Evolutionary conservation across 2,888 invertebrate species (phyloP), one percentile per base, ranked within the genome.

Genomic region (Auanema freiburgensis): DNA sequence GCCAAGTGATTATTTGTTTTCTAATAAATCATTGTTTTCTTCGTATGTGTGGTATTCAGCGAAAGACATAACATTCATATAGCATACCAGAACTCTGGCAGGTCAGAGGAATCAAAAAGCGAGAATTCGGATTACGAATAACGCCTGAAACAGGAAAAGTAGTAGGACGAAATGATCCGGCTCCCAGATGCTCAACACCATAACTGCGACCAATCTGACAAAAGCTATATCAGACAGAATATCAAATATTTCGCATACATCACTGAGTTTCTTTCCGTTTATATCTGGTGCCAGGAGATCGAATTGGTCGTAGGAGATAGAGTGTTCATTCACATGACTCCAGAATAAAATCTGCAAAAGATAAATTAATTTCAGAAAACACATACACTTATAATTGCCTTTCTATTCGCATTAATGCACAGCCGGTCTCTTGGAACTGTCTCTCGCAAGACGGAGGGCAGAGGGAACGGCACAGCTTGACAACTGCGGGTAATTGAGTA

Each of bases 181-280:
- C 42, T 43, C 57, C 57, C 63, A 63, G 51, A 42, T 63, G 41
- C 43, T 59, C 63, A 33, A 51, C 40, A 8, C 43, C n/a, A 58
- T 59, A 58, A 25, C 24, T 52, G 24, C 16, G 21, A 18, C 63
- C 63, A 51, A 63, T 63, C 63, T 63, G 57, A 59, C 50, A 60
- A 59, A 59, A 61, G 24, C 21, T 40, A 61, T 62, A 62, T 62
- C 58, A 62, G 59, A 51, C 51, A 60, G 6, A 59, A 50, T 49
- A 59, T 46, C 59, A 63, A 59, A 61, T 58, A 63, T 59, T 21
- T 58, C 57, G 42, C 58, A 49, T 60, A 60, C 63, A 43, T 63
- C 58, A 12, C 24, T 33, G 51, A 58, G 25, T 58, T 55, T 33
- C 23, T 55, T 55, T 58, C 53, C 58, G 54, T 58, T 51, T 49